Evolutionary conservation across 2,113 vertebrate genomes (phyloP).

Genomic region (Salminus brasiliensis): DNA sequence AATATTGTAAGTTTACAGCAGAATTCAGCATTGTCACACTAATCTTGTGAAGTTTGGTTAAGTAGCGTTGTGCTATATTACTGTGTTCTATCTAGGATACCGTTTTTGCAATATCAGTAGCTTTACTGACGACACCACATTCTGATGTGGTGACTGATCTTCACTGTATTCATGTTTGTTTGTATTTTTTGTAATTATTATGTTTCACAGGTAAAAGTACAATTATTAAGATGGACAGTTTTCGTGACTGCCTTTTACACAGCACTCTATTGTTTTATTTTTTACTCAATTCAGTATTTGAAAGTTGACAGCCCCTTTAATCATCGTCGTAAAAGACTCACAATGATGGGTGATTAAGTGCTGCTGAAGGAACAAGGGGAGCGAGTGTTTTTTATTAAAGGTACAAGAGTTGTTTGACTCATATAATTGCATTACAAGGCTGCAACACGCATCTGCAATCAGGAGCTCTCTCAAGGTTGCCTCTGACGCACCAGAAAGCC

Average conservation of each 20-base stretch:
- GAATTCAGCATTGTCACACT: no score
- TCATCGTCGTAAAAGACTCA: not conserved
- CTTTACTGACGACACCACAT: no score
- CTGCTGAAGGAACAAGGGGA: not conserved
- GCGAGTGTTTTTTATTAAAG: not conserved
- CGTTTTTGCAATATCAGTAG: no score
- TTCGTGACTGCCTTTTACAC: not conserved
- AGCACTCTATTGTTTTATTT: not conserved
- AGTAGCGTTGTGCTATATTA: no score
- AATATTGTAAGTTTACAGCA: no score
- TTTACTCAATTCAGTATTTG: not conserved
- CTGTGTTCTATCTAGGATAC: no score
- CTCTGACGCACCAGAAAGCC: conserved; percentile 27
- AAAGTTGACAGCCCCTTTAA: not conserved
- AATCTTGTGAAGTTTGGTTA: no score
- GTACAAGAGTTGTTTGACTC: not conserved
- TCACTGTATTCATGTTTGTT: no score
- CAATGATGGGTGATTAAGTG: not conserved
- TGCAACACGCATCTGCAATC: conserved; percentile 17
- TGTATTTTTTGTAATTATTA: no score
- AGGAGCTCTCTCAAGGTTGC: conserved; percentile 22
- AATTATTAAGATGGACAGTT: no score
- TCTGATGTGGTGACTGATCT: no score
- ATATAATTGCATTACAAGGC: conserved; percentile 23
- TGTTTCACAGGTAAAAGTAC: no score